Base-by-base conservation (phyloP, 2,888 invertebrate species). In the Rhopalosiphum nymphaeae region DNA sequence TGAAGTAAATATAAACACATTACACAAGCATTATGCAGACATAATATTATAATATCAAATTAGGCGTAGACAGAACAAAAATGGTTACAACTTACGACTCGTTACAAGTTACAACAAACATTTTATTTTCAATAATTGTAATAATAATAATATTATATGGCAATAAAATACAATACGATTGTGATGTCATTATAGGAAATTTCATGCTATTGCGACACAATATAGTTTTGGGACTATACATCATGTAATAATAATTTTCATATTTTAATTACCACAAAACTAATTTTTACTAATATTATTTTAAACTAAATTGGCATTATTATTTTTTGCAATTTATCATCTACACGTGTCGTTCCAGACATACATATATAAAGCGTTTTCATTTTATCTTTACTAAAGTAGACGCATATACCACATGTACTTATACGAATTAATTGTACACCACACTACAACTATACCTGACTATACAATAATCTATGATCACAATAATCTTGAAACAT, bases 111-210 rank as follows among this genome's bases (percentile, higher is more conserved):
- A 78, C 78, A 78, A 78, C 36, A 78, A 78, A 36, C 36, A 78
- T 78, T 78, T 78, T 78, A 78, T 78, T 78, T 78, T 78, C 78
- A 78, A 78, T 78, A 78, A 78, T 78, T 78, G 78, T 36, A 78
- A 78, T 78, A 36, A 78, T 78, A 36, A 78, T 21, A 78, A 67
- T 78, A 78, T 36, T 78, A 36, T 21, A 78, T 78, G 78, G 21
- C n/a, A 78, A 78, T 78, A 78, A 78, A n/a, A 78, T 78, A 78
- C 16, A 78, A 78, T 36, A 57, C 21, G 78, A 78, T 78, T 78
- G 36, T 78, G 78, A 78, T 78, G 78, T 21, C 36, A 78, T 36
- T 21, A 78, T 78, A 36, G 78, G n/a, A 16, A 78, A 36, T 78
- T 36, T 16, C n/a, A 7, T 36, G 36, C 78, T 78, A 26, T 26